Base-by-base conservation (phyloP, 2,113 vertebrate genomes). In the Takifugu flavidus region DNA sequence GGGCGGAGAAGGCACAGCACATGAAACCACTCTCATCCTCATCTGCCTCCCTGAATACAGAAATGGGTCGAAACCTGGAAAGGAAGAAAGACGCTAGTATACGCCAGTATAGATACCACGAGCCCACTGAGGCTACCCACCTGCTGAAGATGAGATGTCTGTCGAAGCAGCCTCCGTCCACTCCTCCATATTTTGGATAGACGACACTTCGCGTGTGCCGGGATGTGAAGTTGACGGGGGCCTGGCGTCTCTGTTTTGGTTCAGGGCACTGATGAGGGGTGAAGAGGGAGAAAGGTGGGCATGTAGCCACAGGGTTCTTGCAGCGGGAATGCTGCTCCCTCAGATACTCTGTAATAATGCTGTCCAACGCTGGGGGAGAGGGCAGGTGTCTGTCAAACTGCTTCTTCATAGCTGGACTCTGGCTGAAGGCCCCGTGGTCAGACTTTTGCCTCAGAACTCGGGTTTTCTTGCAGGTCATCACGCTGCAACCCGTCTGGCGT, bases 341-440 rank as follows among this genome's bases (percentile, higher is more conserved):
- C 85, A 99, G 89, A 84, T 99, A 99, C 74, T 99, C 97, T 28
- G 97, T 99, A 87, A 99, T 99, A 87, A 99, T 99, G 87, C 96
- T 94, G 92, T 99, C 97, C 74, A 99, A 85, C 0, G 94, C 94
- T 60, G 97, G 97, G 0, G 97, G 97, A 61, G 97, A 99, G 56
- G 96, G 96, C 78, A 98, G 93, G 75, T 96, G 95, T 59, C 96
- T 91, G 83, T 99, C 97, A 89, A 99, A 80, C 88, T 99, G 96
- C 73, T 99, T 99, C 87, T 96, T 97, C 92, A 99, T 95, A 64
- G 97, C 97, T 45, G 97, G 97, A 82, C 94, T 98, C 87, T 99
- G 97, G 85, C 93, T 96, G 75, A 98, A 99, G 67, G 96, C 97
- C 1, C 97, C 97, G 14, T 98, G 95, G 89, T 99, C 97, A 13